phyloP scores from a whole-genome alignment of 2,888 invertebrate genomes.

The Neoascia interrupta region DNA sequence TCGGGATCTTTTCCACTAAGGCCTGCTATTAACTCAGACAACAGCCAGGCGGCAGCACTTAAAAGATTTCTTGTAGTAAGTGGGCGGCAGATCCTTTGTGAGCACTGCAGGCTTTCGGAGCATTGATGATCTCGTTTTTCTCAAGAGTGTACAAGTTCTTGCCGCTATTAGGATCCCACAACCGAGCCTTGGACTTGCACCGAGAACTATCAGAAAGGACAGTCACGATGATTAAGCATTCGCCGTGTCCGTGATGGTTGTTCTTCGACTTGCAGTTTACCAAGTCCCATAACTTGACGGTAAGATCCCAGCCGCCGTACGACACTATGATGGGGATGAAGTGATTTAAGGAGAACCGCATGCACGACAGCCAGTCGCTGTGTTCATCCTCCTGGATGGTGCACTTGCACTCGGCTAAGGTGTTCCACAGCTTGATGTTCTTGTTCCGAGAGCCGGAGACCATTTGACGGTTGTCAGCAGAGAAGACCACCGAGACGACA shows the following conservation, averaged over 20 bases:
- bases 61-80: no score
- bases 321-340: conserved; percentile 98
- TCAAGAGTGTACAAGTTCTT: conserved; percentile 99
- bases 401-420: conserved; percentile 99
- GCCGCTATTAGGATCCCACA: conserved; percentile 99
- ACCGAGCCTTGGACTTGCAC: conserved; percentile 99
- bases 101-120: no score
- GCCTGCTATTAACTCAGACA: no score
- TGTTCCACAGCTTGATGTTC: conserved; percentile 99
- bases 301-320: conserved; percentile 99
- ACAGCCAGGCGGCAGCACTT: no score
- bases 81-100: no score
- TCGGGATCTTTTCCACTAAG: no score
- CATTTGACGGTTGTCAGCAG: conserved; percentile 99
- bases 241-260: conserved; percentile 97
- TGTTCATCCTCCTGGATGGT: conserved; percentile 92
- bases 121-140: conserved; percentile 98
- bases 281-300: conserved; percentile 99
- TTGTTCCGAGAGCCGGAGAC: conserved; percentile 99
- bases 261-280: conserved; percentile 97
- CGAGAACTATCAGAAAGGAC: conserved; percentile 99
- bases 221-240: conserved; percentile 98
- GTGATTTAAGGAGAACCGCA: conserved; percentile 83
- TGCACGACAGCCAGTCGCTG: not conserved
- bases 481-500: conserved; percentile 99